Base-by-base conservation (phyloP, 2,113 vertebrate species). In the Epinephelus fuscoguttatus region DNA sequence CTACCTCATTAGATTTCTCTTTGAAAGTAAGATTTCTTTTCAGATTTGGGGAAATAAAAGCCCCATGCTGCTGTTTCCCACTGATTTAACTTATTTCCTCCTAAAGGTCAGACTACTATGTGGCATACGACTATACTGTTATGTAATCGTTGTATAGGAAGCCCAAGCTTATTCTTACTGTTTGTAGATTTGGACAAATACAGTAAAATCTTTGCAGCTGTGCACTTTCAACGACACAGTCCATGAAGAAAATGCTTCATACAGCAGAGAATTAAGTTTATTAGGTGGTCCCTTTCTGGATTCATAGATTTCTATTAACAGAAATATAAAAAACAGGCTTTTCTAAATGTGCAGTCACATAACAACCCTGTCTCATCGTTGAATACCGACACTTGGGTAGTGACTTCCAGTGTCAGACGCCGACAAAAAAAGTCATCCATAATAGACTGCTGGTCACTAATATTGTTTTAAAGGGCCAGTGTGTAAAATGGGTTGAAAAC, bases 1-100 rank as follows among this genome's bases (percentile, higher is more conserved):
- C 77, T 81, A 52, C 74, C 85, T 91, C 77, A 77, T 92, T 79
- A 86, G 55, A 33, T 50, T 73, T 85, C 57, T 56, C 42, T 77
- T 83, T 81, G 76, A 88, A 86, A 67, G 62, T 8, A 0, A 8
- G 50, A 75, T 77, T 70, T 87, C 19, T 63, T 79, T 19, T 82
- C 61, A 62, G 80, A 87, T 59, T 50, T 56, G 42, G 55, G 40
- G 19, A 62, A 78, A 82, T 81, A 45, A 89, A 86, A 61, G 18
- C 47, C 11, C 15, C 59, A 49, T 8, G 33, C 68, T 80, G 53
- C 56, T 75, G 77, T 6, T 62, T 84, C 63, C 8, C 30, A 75
- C 67, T 47, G 64, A 75, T 27, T 70, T 66, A 12, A 56, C 30
- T 21, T 21, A 33, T 25, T 82, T 67, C 5, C 30, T 64, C 49